Evolutionary conservation across 2,797 vertebrate genomes (phyloP), one percentile per base, ranked within the genome.

Genomic region (Triplophysa yarkandensis): DNA sequence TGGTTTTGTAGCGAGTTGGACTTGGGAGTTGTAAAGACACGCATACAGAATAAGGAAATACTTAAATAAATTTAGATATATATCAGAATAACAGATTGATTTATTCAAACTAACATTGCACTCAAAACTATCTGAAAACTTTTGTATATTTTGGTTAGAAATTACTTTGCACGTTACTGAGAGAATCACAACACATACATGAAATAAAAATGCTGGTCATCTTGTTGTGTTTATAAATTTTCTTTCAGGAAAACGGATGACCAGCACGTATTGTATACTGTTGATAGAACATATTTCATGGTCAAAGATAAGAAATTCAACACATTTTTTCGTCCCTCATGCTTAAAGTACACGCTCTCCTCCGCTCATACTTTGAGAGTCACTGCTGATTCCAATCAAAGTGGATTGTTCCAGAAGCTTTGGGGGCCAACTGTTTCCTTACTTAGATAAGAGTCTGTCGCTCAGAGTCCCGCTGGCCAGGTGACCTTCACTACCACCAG

Each of bases 361-460:
- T 39, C 69, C 27, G 0, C 14, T n/a, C 64, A 62, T 69, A 65
- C 55, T 74, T 78, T 67, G 41, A 58, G 57, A 76, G 68, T 44
- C 50, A 68, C 80, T 76, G 81, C 87, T 84, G 88, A 90, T 92
- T 89, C 86, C 82, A 86, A 88, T 90, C 88, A 88, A 82, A 83
- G 75, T 7, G 74, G 77, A 81, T 82, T 86, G 81, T 85, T 87
- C 74, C 64, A 60, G 44, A 82, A 44, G 43, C 79, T 81, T 82
- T 77, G 77, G 76, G 79, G 79, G 72, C 82, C 61, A 76, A 82
- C 75, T 77, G 83, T 87, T 82, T 86, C 81, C 81, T 83, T 82
- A 81, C 62, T 76, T 74, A 83, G 87, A 91, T 90, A 91, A 90
- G 83, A 84, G 80, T 36, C 77, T 77, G 81, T 75, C 82, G 81